These are phyloP conservation scores for Phenganax subtilis DNA, from an alignment of 92 coral and sea anemone genomes.

Conservation along the genomic window DNA sequence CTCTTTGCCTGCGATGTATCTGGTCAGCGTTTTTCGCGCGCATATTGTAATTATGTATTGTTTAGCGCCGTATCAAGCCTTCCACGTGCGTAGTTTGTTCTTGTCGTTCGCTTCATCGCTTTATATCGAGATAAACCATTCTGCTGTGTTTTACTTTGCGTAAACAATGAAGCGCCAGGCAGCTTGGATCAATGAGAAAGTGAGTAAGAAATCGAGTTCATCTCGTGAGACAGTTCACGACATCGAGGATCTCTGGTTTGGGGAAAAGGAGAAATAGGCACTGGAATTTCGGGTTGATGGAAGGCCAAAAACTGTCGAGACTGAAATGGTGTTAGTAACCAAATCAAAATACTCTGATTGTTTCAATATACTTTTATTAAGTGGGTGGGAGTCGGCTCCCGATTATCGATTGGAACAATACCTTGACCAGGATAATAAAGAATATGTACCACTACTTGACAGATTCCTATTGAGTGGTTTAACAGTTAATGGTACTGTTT, in stretches of 20 bases:
- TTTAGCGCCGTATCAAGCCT: background rate
- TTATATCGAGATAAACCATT: background rate
- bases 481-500: conserved; percentile 32
- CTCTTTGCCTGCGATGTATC: background rate
- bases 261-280: background rate
- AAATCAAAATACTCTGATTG: conserved; percentile 39
- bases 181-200: background rate
- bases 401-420: conserved; percentile 32
- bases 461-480: conserved; percentile 30
- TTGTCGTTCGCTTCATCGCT: background rate
- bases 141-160: background rate
- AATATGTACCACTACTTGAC: conserved; percentile 36
- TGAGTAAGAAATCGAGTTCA: background rate
- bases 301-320: background rate
- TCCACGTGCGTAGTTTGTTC: background rate
- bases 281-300: background rate
- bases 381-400: conserved; percentile 35
- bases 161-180: background rate
- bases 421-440: conserved; percentile 23
- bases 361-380: conserved; percentile 23
- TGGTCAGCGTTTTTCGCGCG: background rate
- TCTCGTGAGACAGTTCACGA: too few species aligned
- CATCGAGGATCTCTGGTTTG: too few species aligned
- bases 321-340: conserved; percentile 25
- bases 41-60: background rate